phyloP scores from a whole-genome alignment of 2,888 invertebrate genomes.

The Morinoia aosen region DNA sequence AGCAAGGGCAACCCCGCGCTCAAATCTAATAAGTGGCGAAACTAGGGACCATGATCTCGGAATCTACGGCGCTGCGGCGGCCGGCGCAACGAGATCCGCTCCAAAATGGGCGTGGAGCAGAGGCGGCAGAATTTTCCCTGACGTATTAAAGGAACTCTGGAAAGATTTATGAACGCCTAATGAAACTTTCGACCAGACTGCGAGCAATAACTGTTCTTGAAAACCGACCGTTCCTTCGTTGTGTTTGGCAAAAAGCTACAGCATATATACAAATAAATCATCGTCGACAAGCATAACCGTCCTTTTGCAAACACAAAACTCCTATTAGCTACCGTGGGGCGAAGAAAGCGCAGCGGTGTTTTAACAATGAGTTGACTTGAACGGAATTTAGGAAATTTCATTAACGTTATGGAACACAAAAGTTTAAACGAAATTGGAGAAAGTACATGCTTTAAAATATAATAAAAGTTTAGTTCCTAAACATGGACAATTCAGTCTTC shows the following conservation, averaged over 20 bases:
- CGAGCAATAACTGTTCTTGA: constrained; percentile 17
- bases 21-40: constrained; percentile 34
- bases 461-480: too few relatives aligned
- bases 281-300: neutral
- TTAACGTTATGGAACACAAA: too few relatives aligned
- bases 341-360: neutral
- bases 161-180: constrained; percentile 21
- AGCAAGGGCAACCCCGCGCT: neutral
- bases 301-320: neutral
- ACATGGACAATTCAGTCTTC: too few relatives aligned
- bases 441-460: neutral
- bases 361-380: neutral
- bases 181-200: neutral
- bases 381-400: too few relatives aligned
- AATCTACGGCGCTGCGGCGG: neutral
- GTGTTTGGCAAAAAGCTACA: neutral
- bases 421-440: too few relatives aligned
- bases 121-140: neutral
- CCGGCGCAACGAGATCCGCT: neutral
- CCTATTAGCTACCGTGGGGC: neutral
- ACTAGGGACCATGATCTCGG: neutral
- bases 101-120: neutral
- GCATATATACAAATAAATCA: neutral
- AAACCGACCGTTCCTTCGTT: neutral
- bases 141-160: neutral